phyloP scores from a whole-genome alignment of 2,797 vertebrate species.

The Columba guinea region DNA sequence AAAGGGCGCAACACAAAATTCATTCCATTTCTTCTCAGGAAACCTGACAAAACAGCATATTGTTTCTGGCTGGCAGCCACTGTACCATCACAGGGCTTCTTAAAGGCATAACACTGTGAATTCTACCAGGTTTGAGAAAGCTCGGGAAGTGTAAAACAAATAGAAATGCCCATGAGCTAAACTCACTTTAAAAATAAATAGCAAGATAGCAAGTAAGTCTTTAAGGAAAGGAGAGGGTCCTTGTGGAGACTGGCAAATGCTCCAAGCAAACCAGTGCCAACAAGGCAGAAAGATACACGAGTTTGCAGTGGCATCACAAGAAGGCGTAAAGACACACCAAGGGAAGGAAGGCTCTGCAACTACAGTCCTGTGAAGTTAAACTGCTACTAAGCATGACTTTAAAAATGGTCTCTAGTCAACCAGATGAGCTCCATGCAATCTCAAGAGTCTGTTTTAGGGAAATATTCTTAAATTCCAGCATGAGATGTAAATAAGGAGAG shows the following conservation, averaged over 20 bases:
- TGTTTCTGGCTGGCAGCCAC: constrained; percentile 8
- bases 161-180: background rate
- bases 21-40: constrained; percentile 9
- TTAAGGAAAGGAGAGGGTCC: background rate
- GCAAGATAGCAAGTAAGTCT: background rate
- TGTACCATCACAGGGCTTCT: background rate
- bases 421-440: background rate
- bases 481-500: background rate
- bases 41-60: background rate
- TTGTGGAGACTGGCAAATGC: background rate
- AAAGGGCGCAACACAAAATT: background rate
- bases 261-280: background rate
- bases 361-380: background rate
- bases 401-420: background rate
- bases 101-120: background rate
- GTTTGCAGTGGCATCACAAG: background rate
- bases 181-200: background rate
- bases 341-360: background rate
- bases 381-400: background rate
- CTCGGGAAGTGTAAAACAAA: background rate
- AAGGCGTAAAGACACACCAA: background rate
- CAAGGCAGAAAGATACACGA: background rate
- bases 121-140: background rate
- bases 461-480: background rate
- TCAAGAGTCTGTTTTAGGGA: background rate